These are phyloP conservation scores for Caenorhabditis parvicauda DNA, from an alignment of 2,888 invertebrate genomes.

Conservation along the genomic window DNA sequence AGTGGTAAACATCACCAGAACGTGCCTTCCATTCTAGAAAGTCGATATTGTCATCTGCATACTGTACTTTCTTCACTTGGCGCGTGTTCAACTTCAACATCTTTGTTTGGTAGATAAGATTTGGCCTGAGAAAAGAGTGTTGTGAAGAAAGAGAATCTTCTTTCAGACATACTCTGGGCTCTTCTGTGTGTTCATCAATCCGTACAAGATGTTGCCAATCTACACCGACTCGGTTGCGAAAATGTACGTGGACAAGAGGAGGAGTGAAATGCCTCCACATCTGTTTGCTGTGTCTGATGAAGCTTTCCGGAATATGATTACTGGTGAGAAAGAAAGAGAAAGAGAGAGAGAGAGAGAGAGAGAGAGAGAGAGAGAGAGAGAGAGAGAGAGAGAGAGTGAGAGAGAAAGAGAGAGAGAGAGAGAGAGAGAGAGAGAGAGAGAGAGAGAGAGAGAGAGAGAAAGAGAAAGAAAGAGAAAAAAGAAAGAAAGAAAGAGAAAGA, in stretches of 20 bases:
- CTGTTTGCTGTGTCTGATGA: slow-evolving; percentile 57
- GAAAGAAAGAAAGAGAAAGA: no score
- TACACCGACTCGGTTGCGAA: slow-evolving; percentile 91
- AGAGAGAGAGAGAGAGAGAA: no score
- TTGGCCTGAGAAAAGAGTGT: not conserved
- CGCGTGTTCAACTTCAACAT: not conserved
- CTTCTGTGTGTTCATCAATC: slow-evolving; percentile 99
- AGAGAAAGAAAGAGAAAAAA: no score
- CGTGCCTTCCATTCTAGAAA: not conserved
- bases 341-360: not conserved
- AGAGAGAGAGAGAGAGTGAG: not conserved
- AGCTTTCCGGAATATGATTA: slow-evolving; percentile 56
- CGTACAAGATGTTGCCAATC: slow-evolving; percentile 98
- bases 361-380: not conserved
- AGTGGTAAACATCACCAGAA: not conserved
- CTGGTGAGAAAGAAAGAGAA: slow-evolving; percentile 27
- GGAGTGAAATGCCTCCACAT: slow-evolving; percentile 57
- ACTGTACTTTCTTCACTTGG: not conserved
- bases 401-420: slow-evolving; percentile 1
- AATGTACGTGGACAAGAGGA: slow-evolving; percentile 61
- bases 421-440: no score
- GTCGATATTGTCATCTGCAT: not conserved
- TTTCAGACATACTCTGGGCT: slow-evolving; percentile 97
- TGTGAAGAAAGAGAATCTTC: not conserved
- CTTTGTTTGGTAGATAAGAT: not conserved